Percentiles rank a stretch among this genome's conserved stretches.
phyloP scores from a whole-genome alignment of 2,888 invertebrate species.

The Aromia moschata region DNA sequence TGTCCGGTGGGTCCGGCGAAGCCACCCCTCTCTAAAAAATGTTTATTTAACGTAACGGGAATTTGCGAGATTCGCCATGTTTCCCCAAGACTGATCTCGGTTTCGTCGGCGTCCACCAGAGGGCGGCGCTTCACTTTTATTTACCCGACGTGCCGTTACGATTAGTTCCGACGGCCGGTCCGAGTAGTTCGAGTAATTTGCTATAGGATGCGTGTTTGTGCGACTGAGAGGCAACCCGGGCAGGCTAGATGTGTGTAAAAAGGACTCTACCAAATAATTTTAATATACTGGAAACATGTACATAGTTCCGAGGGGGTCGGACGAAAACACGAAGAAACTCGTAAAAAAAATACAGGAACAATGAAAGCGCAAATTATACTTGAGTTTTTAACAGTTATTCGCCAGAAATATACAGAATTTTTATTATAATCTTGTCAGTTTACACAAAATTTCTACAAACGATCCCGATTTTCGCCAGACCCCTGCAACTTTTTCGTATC shows the following conservation, averaged over 20 bases:
- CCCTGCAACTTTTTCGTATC: background rate
- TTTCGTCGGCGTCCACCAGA: background rate
- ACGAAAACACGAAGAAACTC: constrained; percentile 6
- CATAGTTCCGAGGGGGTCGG: constrained; percentile 24
- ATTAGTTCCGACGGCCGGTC: constrained; percentile 24
- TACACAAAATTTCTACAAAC: background rate
- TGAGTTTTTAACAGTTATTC: background rate
- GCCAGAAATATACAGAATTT: background rate
- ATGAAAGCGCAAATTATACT: background rate
- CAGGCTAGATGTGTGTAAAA: constrained; percentile 62
- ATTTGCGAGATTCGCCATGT: constrained; percentile 4
- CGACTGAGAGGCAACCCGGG: constrained; percentile 65
- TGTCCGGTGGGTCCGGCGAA: constrained; percentile 3
- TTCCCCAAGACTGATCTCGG: constrained; percentile 6
- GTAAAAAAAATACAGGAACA: background rate
- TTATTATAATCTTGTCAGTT: background rate
- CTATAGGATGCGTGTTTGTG: constrained; percentile 55
- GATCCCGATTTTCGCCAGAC: constrained; percentile 6
- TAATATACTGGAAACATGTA: constrained; percentile 34
- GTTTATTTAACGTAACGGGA: constrained; percentile 19
- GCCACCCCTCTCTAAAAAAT: too few relatives aligned
- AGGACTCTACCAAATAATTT: constrained; percentile 41
- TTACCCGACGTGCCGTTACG: constrained; percentile 31
- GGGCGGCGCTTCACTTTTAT: constrained; percentile 16
- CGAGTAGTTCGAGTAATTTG: constrained; percentile 35